Evolutionary conservation across 2,113 vertebrate genomes (phyloP), one percentile per base, ranked within the genome.

Genomic region (Chamaea fasciata): DNA sequence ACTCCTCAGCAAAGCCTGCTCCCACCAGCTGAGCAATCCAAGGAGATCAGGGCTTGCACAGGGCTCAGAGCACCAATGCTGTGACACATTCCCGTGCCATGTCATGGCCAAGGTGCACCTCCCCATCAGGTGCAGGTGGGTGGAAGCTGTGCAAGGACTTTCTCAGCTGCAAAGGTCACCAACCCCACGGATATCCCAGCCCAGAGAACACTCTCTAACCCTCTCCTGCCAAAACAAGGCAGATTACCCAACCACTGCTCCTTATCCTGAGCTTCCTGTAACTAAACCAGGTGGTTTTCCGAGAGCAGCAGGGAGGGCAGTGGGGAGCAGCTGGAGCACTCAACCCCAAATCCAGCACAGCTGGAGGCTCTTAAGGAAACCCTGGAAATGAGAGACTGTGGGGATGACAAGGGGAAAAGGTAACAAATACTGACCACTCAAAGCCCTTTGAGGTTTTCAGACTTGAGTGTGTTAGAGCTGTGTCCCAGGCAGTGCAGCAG

Each of bases 101-200:
- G 21, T 3, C 24, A 11, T 0, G 2, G 37, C 47, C 41, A 11
- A 4, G 5, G 11, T 4, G 8, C 22, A 19, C 11, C 37, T 46
- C 35, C 21, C 27, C 49, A 10, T 4, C 46, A 26, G 49, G 9
- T 6, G 9, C 13, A 15, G 24, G 4, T 0, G 5, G 18, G 33
- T 26, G 27, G n/a, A 16, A 80, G 28, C 24, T 28, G 19, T 24
- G 33, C 37, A 46, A 70, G 46, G 22, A 9, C 50, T 14, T 30
- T 5, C 28, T 68, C 37, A 44, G 55, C 50, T 49, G 28, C 7
- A 39, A 31, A 82, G 4, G 10, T n/a, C 73, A 63, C 52, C 65
- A 23, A 10, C 15, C 15, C 42, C 41, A 35, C 13, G 12, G 11
- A 5, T 10, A 35, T 6, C 26, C 65, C 41, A 13, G 3, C 26